Base-by-base conservation (phyloP, 1,140 invertebrate genomes). In the Zaprionus tsacasi region DNA sequence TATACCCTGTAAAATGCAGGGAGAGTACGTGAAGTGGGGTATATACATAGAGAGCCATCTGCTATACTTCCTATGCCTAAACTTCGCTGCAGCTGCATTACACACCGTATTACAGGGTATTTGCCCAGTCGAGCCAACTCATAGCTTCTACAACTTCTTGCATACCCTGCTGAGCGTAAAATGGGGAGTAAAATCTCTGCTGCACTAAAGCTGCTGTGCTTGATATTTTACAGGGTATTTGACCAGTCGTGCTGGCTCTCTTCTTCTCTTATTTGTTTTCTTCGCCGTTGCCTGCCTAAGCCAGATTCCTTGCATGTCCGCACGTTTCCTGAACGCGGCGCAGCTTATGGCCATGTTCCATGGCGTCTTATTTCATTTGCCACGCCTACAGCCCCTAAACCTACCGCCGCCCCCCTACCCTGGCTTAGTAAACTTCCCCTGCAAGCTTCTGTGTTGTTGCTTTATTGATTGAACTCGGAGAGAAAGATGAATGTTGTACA, bases 291-390 rank as follows among this genome's bases (percentile, higher is more conserved):
- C 30, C 30, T 35, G 33, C 33, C 7, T 35, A 56, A 64, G 68
- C 59, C 83, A 88, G 82, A 87, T 88, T 88, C 77, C 77, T 82
- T 78, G 76, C 76, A 69, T 88, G 80, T 88, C 80, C 80, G 82
- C 82, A 82, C 83, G 85, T 88, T 86, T 86, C 72, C 83, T 88
- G 72, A 61, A 65, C 83, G 76, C 66, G 48, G 50, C 54, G 72
- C 68, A 30, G 70, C 80, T 82, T 82, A 70, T 78, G 75, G 61
- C 56, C 60, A 70, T 64, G 79, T 52, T 52, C 25, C 55, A 30
- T 75, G 78, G 78, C 70, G 67, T 73, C 40, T 70, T 73, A 54
- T 73, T 67, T 67, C 40, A 50, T 63, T 52, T 57, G 35, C n/a
- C 10, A 6, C 27, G 13, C 27, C 27, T 15, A 7, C 6, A 15